phyloP scores from a whole-genome alignment of 2,888 invertebrate species.

The Schizotus pectinicornis region DNA sequence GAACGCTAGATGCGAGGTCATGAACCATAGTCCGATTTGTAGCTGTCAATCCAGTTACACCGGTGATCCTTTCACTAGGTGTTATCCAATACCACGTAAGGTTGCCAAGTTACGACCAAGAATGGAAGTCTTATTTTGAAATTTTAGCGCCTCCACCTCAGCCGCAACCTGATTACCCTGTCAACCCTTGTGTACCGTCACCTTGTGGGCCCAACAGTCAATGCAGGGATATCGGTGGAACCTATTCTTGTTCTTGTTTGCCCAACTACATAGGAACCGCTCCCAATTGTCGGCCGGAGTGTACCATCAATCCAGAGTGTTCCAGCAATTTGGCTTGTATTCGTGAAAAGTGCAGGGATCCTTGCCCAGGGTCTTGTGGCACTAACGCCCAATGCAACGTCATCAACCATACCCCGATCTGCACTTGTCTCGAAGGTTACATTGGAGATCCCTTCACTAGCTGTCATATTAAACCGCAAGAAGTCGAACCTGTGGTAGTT shows the following conservation, averaged over 20 bases:
- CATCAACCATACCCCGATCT: slow-evolving; percentile 72
- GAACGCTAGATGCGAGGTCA: slow-evolving; percentile 60
- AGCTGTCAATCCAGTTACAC: slow-evolving; percentile 60
- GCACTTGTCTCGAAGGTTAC: slow-evolving; percentile 67
- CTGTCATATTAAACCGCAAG: slow-evolving; percentile 61
- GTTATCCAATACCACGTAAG: slow-evolving; percentile 64
- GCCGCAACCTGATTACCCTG: slow-evolving; percentile 49
- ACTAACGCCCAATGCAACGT: slow-evolving; percentile 68
- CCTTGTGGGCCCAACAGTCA: slow-evolving; percentile 82
- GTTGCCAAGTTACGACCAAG: neutral
- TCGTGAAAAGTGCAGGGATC: slow-evolving; percentile 64
- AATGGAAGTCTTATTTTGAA: neutral
- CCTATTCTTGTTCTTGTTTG: slow-evolving; percentile 69
- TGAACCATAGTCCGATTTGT: slow-evolving; percentile 79
- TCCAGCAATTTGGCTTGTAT: slow-evolving; percentile 65
- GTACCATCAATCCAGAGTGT: slow-evolving; percentile 69
- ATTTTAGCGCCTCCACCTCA: slow-evolving; percentile 43
- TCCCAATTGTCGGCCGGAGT: slow-evolving; percentile 72
- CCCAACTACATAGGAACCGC: slow-evolving; percentile 66
- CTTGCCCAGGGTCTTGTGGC: slow-evolving; percentile 71
- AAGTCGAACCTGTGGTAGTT: slow-evolving; percentile 41
- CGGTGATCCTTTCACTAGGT: slow-evolving; percentile 79
- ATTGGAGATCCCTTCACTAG: slow-evolving; percentile 69
- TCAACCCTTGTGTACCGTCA: slow-evolving; percentile 72
- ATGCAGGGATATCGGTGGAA: slow-evolving; percentile 66